Evolutionary conservation across 2,797 vertebrate genomes (phyloP), one percentile per base, ranked within the genome.

Genomic region (Pelodytes ibericus): DNA sequence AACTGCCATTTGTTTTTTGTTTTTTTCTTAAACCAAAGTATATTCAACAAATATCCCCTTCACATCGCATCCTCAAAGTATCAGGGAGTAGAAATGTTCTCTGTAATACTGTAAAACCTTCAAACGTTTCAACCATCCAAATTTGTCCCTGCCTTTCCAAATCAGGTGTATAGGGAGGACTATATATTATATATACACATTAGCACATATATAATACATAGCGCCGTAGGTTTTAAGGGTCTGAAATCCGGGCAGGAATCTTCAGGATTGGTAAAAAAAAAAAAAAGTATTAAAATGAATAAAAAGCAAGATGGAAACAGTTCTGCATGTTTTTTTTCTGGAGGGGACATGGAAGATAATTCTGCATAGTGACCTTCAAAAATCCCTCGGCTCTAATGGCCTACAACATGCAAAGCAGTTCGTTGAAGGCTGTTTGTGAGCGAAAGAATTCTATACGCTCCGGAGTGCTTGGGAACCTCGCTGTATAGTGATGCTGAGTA

Each of bases 121-220:
- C 81, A 87, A 89, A 87, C 85, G 81, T 87, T 83, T 83, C 64
- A 64, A 84, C 77, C 85, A 79, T 20, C 57, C 24, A 86, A 84
- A 86, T 84, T 88, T 84, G 9, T 62, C 16, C 31, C 22, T 62
- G 30, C 18, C 60, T 10, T 58, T 58, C 24, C 27, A n/a, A n/a
- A n/a, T n/a, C n/a, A n/a, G n/a, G n/a, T n/a, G n/a, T n/a, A n/a
- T n/a, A n/a, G 87, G 84, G 85, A 88, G 84, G 87, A 87, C 89
- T 49, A 95, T 94, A 92, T 87, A 88, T n/a, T 88, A 87, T 84
- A 84, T 87, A 81, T 93, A 44, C 80, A 88, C 84, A 84, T 87
- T 80, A 92, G 27, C 18, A 49, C 18, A 1, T 93, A 26, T 58
- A 95, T 90, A 95, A 44, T 13, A 44, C 18, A 13, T 44, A 36